A percentile compares a stretch with the other conserved stretches of the same genome.
Conservation (phyloP, 2,797 vertebrate species). For the Adrianichthys oophorus region DNA sequence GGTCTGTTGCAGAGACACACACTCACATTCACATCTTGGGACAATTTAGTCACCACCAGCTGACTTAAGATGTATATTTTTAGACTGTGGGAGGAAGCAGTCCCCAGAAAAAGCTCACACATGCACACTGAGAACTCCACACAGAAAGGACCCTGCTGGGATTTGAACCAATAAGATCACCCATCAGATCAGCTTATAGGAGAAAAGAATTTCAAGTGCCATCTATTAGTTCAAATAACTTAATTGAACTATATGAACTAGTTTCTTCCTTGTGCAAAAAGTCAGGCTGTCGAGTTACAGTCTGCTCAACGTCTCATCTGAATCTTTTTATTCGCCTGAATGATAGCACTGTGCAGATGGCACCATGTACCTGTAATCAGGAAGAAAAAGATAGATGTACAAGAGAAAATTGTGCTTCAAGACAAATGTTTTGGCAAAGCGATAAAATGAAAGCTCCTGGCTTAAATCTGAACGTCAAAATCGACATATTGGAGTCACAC, state of each 20-base stretch:
- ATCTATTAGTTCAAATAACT: constrained; percentile 11
- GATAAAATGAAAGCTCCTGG: constrained; percentile 15
- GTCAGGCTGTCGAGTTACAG: constrained; percentile 34
- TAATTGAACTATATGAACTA: constrained; percentile 13
- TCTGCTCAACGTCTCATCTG: constrained; percentile 21
- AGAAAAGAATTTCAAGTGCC: constrained; percentile 31
- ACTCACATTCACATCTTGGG: too few relatives aligned
- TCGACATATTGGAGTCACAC: constrained; percentile 21
- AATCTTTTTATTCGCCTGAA: constrained; percentile 16
- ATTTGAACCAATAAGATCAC: too few relatives aligned
- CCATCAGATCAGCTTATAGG: background rate
- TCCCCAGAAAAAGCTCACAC: too few relatives aligned
- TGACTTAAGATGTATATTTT: too few relatives aligned
- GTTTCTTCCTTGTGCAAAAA: constrained; percentile 29
- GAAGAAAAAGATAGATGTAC: constrained; percentile 2
- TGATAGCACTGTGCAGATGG: constrained; percentile 13
- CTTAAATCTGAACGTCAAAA: constrained; percentile 10
- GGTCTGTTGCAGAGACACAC: too few relatives aligned
- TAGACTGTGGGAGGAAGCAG: too few relatives aligned
- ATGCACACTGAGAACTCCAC: too few relatives aligned
- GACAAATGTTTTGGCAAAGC: background rate
- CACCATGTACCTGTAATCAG: background rate
- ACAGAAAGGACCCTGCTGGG: too few relatives aligned
- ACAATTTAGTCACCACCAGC: too few relatives aligned
- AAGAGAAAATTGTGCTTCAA: constrained; percentile 13